Percentiles rank a stretch among this genome's conserved stretches.
Conservation (phyloP, 2,888 invertebrate genomes). For the Autographa pulchrina region DNA sequence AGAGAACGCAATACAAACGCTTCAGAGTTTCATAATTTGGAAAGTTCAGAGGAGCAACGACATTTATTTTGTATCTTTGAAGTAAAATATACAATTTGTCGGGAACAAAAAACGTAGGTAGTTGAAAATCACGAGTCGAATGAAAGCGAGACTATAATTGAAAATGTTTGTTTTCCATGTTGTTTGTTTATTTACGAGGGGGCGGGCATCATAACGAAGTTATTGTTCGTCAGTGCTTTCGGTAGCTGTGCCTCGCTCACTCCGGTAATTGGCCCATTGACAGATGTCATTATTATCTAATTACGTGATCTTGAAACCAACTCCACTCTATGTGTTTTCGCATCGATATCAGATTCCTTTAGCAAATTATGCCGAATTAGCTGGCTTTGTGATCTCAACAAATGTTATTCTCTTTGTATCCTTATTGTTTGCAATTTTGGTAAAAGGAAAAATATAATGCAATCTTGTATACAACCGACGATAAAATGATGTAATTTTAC, state of each 20-base stretch:
- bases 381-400: slow-evolving; percentile 14
- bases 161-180: slow-evolving; percentile 66
- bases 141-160: slow-evolving; percentile 52
- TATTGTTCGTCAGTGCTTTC: slow-evolving; percentile 67
- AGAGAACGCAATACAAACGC: slow-evolving; percentile 38
- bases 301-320: slow-evolving; percentile 63
- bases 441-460: slow-evolving; percentile 15
- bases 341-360: slow-evolving; percentile 37
- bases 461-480: slow-evolving; percentile 7
- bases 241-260: slow-evolving; percentile 46
- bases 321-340: slow-evolving; percentile 43
- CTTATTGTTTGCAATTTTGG: slow-evolving; percentile 1
- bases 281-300: slow-evolving; percentile 68
- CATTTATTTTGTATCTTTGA: slow-evolving; percentile 61
- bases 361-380: slow-evolving; percentile 29
- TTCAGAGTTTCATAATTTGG: slow-evolving; percentile 54
- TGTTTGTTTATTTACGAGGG: slow-evolving; percentile 70
- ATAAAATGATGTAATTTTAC: slow-evolving; percentile 19
- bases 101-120: slow-evolving; percentile 36
- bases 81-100: slow-evolving; percentile 53
- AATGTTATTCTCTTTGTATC: slow-evolving; percentile 4
- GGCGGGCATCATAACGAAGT: slow-evolving; percentile 66
- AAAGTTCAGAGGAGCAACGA: slow-evolving; percentile 60
- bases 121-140: slow-evolving; percentile 44
- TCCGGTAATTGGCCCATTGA: slow-evolving; percentile 70